phyloP scores from a whole-genome alignment of 2,888 invertebrate genomes.

The Ormyrus thymus region DNA sequence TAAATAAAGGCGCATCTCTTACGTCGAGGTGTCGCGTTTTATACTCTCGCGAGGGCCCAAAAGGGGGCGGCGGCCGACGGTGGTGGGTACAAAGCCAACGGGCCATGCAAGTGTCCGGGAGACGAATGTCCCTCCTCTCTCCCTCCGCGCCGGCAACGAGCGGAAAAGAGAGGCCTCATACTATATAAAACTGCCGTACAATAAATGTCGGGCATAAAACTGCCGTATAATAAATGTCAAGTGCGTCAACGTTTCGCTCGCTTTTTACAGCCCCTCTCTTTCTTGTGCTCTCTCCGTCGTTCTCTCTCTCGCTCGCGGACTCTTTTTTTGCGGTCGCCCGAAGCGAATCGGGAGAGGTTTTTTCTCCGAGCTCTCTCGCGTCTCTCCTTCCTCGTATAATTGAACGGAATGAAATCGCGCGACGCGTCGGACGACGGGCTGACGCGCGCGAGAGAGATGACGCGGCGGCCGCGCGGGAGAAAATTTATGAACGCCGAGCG shows the following conservation, averaged over 20 bases:
- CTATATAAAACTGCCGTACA: conserved; percentile 58
- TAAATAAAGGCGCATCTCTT: background rate
- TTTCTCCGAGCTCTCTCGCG: conserved; percentile 5
- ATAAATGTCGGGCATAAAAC: conserved; percentile 58
- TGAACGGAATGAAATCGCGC: conserved; percentile 47
- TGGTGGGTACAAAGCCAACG: background rate
- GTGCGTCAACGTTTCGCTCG: conserved; percentile 54
- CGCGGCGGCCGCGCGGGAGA: conserved; percentile 1
- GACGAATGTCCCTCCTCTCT: conserved; percentile 56
- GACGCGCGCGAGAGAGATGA: background rate
- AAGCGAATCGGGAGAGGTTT: conserved; percentile 46
- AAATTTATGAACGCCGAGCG: conserved; percentile 31
- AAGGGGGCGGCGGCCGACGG: background rate
- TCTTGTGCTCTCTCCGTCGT: conserved; percentile 13
- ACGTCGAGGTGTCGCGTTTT: background rate
- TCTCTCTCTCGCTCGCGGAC: background rate
- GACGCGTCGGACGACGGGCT: background rate
- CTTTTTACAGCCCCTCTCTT: conserved; percentile 43
- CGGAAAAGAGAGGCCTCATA: conserved; percentile 49
- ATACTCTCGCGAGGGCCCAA: background rate
- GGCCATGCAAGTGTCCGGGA: conserved; percentile 56
- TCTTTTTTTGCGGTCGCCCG: conserved; percentile 51
- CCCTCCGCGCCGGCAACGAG: background rate
- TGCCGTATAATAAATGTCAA: conserved; percentile 57
- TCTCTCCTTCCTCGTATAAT: conserved; percentile 37